Evolutionary conservation across 2,888 invertebrate genomes (phyloP).

Genomic region (Drosophila macrothrix): DNA sequence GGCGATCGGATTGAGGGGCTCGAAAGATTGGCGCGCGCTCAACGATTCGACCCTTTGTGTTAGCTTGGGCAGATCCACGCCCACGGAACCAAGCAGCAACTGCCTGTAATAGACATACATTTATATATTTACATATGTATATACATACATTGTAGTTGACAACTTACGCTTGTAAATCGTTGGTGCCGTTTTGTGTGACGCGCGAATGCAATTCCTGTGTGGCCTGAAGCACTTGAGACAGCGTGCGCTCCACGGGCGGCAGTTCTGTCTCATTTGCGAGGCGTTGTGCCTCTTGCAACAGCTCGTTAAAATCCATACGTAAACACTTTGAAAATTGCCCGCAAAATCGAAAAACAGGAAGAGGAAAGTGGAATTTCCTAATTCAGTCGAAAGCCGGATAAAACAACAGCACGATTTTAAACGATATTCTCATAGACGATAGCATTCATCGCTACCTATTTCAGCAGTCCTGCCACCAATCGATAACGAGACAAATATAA

Average conservation of each 20-base stretch:
- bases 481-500: background rate
- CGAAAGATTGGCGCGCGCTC: slow-evolving; percentile 93
- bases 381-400: slow-evolving; percentile 11
- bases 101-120: slow-evolving; percentile 87
- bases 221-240: slow-evolving; percentile 96
- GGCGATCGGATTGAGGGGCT: slow-evolving; percentile 94
- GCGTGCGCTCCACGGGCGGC: slow-evolving; percentile 94
- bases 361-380: background rate
- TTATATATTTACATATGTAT: background rate
- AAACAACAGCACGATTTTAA: background rate
- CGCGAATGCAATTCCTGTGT: slow-evolving; percentile 95
- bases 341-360: background rate
- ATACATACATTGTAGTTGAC: background rate
- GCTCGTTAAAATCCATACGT: slow-evolving; percentile 91
- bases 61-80: slow-evolving; percentile 96
- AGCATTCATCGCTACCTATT: background rate
- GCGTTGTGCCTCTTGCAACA: slow-evolving; percentile 96
- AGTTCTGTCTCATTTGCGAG: slow-evolving; percentile 95
- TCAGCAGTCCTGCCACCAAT: background rate
- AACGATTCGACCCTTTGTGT: slow-evolving; percentile 95
- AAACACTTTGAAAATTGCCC: background rate
- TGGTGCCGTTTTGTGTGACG: slow-evolving; percentile 92
- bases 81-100: slow-evolving; percentile 94
- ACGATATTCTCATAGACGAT: slow-evolving; percentile 10
- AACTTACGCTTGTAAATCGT: slow-evolving; percentile 94